phyloP scores from a whole-genome alignment of 2,888 invertebrate genomes.

The Agrochola macilenta region DNA sequence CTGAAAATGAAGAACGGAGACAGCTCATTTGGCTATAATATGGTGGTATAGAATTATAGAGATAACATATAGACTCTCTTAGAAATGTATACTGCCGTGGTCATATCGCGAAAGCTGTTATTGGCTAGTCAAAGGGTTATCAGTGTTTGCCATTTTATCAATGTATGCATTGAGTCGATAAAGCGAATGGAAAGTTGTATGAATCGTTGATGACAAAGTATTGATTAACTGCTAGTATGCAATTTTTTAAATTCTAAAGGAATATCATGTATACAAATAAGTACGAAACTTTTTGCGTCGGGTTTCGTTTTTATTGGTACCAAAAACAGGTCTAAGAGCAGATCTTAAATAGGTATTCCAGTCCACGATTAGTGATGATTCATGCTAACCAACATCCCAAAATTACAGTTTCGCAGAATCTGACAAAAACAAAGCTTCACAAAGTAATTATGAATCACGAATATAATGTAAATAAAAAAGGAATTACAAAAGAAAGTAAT shows the following conservation, averaged over 20 bases:
- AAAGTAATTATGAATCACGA: constrained; percentile 34
- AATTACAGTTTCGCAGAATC: constrained; percentile 43
- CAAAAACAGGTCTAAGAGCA: constrained; percentile 32
- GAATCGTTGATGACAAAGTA: constrained; percentile 38
- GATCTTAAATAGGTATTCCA: constrained; percentile 5
- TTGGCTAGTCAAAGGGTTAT: constrained; percentile 60
- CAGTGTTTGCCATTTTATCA: constrained; percentile 62
- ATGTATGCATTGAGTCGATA: constrained; percentile 55
- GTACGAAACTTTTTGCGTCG: neutral
- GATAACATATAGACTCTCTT: constrained; percentile 12
- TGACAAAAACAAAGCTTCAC: constrained; percentile 34
- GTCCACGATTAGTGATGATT: constrained; percentile 39
- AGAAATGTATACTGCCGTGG: constrained; percentile 26
- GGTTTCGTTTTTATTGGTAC: constrained; percentile 3
- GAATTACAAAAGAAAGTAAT: constrained; percentile 28
- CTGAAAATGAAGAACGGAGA: constrained; percentile 8
- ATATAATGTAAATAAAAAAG: constrained; percentile 13
- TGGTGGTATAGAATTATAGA: constrained; percentile 7
- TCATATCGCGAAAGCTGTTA: constrained; percentile 43
- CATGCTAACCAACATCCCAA: constrained; percentile 33
- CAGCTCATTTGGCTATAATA: constrained; percentile 3
- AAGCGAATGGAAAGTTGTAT: constrained; percentile 62
- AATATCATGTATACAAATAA: neutral
- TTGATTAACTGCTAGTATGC: constrained; percentile 22
- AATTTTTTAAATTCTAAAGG: constrained; percentile 1